These are phyloP conservation scores for Formica exsecta DNA, from an alignment of 1,140 invertebrate species.

Conservation along the genomic window DNA sequence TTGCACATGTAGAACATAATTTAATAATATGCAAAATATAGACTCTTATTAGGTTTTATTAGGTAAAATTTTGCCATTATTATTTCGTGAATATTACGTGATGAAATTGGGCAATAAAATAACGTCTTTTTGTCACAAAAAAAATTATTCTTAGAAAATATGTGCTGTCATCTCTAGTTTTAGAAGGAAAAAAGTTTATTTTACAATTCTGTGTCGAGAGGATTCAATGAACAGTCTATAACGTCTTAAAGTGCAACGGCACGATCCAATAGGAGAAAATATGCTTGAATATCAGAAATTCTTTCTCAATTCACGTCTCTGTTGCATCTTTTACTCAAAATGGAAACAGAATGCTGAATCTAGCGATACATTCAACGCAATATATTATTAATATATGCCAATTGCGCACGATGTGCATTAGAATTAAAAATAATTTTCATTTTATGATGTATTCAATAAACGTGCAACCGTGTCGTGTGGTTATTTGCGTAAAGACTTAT, in stretches of 20 bases:
- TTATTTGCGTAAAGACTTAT: constrained; percentile 10
- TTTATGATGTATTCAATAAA: neutral
- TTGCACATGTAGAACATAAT: neutral
- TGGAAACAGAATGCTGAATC: constrained; percentile 21
- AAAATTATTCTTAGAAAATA: constrained; percentile 40
- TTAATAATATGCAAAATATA: neutral
- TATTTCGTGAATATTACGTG: neutral
- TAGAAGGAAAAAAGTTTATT: constrained; percentile 43
- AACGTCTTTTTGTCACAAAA: constrained; percentile 17
- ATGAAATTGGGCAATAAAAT: neutral
- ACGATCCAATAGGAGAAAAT: constrained; percentile 26
- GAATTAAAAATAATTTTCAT: constrained; percentile 27
- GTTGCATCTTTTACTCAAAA: neutral
- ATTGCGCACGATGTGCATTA: neutral
- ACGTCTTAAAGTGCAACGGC: constrained; percentile 40
- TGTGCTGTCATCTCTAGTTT: neutral
- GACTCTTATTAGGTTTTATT: neutral
- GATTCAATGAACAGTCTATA: constrained; percentile 43
- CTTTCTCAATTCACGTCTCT: neutral
- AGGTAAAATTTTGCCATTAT: constrained; percentile 8
- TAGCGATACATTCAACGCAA: neutral
- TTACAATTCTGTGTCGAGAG: constrained; percentile 28
- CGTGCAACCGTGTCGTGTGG: neutral
- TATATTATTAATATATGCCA: neutral
- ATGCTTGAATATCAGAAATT: constrained; percentile 57